These are phyloP conservation scores for Eumeta japonica DNA, from an alignment of 1,140 invertebrate species.

Conservation along the genomic window DNA sequence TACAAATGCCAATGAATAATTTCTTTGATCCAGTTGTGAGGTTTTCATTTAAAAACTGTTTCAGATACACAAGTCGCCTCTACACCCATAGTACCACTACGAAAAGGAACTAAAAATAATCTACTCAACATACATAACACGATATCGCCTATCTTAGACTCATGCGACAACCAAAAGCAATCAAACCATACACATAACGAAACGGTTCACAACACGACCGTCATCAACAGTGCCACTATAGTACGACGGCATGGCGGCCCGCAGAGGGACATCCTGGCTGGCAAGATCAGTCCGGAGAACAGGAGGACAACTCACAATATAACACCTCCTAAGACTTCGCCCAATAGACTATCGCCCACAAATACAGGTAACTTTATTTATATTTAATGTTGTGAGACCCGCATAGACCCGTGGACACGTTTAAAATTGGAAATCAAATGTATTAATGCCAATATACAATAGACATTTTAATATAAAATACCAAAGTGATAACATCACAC, in stretches of 20 bases:
- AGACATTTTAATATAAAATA: no score
- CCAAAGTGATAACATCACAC: no score
- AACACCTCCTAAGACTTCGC: constrained; percentile 14
- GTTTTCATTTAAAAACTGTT: no score
- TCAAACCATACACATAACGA: constrained; percentile 36
- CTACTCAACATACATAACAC: constrained; percentile 33
- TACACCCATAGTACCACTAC: constrained; percentile 29
- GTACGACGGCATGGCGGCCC: no score
- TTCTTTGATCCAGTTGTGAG: no score
- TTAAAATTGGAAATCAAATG: no score
- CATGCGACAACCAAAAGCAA: constrained; percentile 15
- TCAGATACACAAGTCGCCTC: constrained; percentile 33
- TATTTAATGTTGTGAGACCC: not conserved
- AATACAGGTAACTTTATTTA: constrained; percentile 13
- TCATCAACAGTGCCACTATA: constrained; percentile 36
- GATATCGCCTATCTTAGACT: constrained; percentile 45
- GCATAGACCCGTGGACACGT: no score
- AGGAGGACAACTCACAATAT: constrained; percentile 16
- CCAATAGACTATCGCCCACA: constrained; percentile 18
- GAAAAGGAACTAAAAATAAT: constrained; percentile 25
- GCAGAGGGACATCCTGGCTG: constrained; percentile 36
- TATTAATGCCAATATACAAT: no score
- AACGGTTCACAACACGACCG: constrained; percentile 30
- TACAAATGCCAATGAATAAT: no score
- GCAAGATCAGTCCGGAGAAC: constrained; percentile 30